Base-by-base conservation (phyloP, 2,888 invertebrate species). In the Phragmatobia fuliginosa region DNA sequence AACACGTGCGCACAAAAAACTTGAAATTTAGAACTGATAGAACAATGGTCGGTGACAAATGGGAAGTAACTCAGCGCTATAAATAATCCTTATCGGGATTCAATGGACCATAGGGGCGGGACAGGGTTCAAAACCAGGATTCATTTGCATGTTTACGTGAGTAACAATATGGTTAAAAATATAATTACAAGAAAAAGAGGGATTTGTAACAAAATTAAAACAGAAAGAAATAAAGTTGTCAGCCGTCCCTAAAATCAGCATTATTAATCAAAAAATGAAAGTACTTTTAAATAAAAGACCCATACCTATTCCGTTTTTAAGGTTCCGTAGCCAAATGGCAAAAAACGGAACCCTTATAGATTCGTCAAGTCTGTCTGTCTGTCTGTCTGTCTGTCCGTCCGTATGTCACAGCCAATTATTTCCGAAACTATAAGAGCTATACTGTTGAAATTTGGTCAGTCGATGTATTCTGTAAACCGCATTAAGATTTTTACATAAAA, bases 41-140 rank as follows among this genome's bases (percentile, higher is more conserved):
- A 83, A 78, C 84, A 82, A 83, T 83, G 76, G 75, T 80, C 72
- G 75, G 82, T 83, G 79, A 81, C 77, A 80, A 76, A 84, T 83
- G 86, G 82, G 81, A 80, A 82, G 84, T 80, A 86, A 87, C 82
- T 28, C 21, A 11, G 82, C 80, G 86, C 87, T 82, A 92, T 94
- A 93, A 91, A 94, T 93, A 90, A 90, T 84, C 84, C 85, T 92
- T 94, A 93, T 93, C 93, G 77, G 85, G 80, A 87, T 86, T 77
- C 83, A 73, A 83, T 86, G 85, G 83, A 84, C 86, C 84, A 89
- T 89, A 88, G 85, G 92, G 91, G 89, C 86, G 78, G n/a, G 68
- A 71, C 78, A 72, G 85, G 84, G 85, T 87, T 86, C 75, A 83
- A 58, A 70, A 67, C 70, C 69, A 69, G 31, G 64, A 78, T 73